Evolutionary conservation across 1,140 invertebrate genomes (phyloP).

Genomic region (Polyergus mexicanus): DNA sequence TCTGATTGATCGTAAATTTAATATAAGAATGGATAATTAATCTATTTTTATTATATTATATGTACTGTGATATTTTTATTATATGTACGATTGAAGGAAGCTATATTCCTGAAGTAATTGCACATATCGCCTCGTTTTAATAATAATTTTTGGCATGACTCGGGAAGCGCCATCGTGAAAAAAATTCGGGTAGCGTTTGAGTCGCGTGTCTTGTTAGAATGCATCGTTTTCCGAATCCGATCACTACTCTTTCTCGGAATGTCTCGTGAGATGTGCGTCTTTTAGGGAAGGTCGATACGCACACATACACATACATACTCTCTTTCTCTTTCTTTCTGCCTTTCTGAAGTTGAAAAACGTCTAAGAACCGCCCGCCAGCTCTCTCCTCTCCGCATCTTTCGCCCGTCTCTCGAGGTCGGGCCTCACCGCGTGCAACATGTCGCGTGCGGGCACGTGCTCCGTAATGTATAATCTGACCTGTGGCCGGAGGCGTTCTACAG

Average conservation of each 20-base stretch:
- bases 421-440: constrained; percentile 74
- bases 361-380: constrained; percentile 28
- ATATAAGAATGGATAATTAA: background rate
- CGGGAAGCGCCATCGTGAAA: background rate
- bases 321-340: background rate
- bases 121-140: background rate
- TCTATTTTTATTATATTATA: background rate
- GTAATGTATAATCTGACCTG: constrained; percentile 74
- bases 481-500: constrained; percentile 63
- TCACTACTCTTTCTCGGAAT: constrained; percentile 20
- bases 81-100: background rate
- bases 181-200: background rate
- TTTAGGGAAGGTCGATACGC: constrained; percentile 37
- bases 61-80: constrained; percentile 5
- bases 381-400: constrained; percentile 2
- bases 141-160: background rate
- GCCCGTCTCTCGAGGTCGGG: constrained; percentile 46
- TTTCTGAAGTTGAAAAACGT: constrained; percentile 10
- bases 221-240: constrained; percentile 17
- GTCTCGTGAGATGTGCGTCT: constrained; percentile 14
- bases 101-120: background rate
- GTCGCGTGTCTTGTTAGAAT: background rate
- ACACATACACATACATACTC: background rate
- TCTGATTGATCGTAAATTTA: background rate
- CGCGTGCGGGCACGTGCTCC: constrained; percentile 75